Conservation (phyloP, 2,113 vertebrate genomes). For the Chroicocephalus ridibundus region DNA sequence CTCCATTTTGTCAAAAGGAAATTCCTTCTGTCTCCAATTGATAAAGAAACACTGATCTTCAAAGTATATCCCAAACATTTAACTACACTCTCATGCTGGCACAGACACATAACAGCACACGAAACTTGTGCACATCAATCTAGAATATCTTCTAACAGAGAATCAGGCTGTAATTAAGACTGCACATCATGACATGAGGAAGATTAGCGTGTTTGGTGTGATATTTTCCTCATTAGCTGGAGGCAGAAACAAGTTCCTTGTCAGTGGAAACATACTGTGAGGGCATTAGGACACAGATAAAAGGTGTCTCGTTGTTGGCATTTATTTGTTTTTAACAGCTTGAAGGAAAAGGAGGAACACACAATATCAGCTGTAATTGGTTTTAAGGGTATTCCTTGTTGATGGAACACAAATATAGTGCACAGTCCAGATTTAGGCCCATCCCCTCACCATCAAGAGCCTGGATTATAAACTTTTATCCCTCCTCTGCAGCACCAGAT, state of each 20-base stretch:
- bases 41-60: conserved; percentile 31
- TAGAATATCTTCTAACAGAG: background rate
- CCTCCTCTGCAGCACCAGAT: conserved; percentile 41
- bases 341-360: background rate
- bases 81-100: background rate
- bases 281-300: conserved; percentile 46
- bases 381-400: conserved; percentile 10
- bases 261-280: conserved; percentile 21
- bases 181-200: conserved; percentile 32
- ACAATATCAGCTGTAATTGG: background rate
- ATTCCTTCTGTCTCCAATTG: conserved; percentile 1
- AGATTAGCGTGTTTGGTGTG: conserved; percentile 26
- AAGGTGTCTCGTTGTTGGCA: background rate
- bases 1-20: conserved; percentile 22
- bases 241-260: conserved; percentile 40
- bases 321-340: conserved; percentile 33
- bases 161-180: conserved; percentile 29
- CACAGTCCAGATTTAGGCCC: conserved; percentile 7
- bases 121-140: background rate
- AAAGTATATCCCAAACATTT: conserved; percentile 30
- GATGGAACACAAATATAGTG: conserved; percentile 1
- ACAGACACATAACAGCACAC: background rate
- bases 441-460: conserved; percentile 27
- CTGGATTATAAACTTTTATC: conserved; percentile 60
- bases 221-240: conserved; percentile 38